phyloP scores from a whole-genome alignment of 2,797 vertebrate genomes.

The Schizopygopsis malacanthus region DNA sequence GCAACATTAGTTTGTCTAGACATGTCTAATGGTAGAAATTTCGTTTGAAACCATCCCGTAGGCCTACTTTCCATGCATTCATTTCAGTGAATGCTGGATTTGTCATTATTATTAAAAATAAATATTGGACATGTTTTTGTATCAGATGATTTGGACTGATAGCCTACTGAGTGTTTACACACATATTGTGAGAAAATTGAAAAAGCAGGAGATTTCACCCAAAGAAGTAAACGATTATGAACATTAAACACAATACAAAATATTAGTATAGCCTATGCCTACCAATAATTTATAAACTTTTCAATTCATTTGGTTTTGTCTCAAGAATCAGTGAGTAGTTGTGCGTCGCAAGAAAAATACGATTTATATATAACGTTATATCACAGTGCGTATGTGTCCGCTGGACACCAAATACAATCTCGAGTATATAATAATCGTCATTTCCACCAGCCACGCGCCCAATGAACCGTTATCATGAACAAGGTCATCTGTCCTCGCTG shows the following conservation, averaged over 20 bases:
- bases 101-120: neutral
- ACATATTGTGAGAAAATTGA: neutral
- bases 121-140: neutral
- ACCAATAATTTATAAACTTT: neutral
- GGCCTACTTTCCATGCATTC: neutral
- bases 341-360: no score
- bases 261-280: neutral
- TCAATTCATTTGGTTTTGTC: neutral
- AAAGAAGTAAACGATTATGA: neutral
- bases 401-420: neutral
- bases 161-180: neutral
- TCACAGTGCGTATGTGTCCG: no score
- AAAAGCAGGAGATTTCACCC: neutral
- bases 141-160: neutral
- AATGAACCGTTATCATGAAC: conserved; percentile 4
- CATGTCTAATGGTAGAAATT: neutral
- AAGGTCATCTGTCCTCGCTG: conserved; percentile 33
- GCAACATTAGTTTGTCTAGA: neutral
- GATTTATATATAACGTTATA: neutral
- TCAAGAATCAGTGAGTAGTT: neutral
- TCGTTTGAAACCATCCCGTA: neutral
- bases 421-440: neutral
- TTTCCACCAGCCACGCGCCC: neutral
- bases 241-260: neutral
- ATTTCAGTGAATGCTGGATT: neutral